These are phyloP conservation scores for Drosophila obscura DNA, from an alignment of 1,140 invertebrate genomes.

Conservation along the genomic window DNA sequence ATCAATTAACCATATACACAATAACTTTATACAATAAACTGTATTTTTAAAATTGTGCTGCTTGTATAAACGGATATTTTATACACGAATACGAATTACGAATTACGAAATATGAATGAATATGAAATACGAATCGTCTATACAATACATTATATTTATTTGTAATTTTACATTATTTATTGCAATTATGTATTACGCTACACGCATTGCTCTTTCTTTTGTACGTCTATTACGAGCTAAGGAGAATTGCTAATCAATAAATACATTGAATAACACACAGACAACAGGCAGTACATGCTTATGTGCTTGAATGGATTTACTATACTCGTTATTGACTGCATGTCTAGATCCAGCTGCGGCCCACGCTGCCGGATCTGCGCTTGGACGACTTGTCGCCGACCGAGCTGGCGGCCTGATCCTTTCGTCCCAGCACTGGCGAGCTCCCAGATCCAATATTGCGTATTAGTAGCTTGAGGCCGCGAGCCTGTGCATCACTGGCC, in stretches of 20 bases:
- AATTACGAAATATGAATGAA: not conserved
- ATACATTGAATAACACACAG: slow-evolving; percentile 40
- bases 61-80: slow-evolving; percentile 73
- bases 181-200: slow-evolving; percentile 75
- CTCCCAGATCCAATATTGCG: slow-evolving; percentile 91
- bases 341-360: slow-evolving; percentile 77
- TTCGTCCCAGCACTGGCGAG: slow-evolving; percentile 91
- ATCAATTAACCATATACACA: slow-evolving; percentile 61
- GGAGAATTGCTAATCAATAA: slow-evolving; percentile 68
- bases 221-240: slow-evolving; percentile 56
- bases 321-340: not conserved
- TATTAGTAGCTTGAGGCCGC: slow-evolving; percentile 90
- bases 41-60: slow-evolving; percentile 78
- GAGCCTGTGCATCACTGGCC: slow-evolving; percentile 86
- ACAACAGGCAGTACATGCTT: not conserved
- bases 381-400: slow-evolving; percentile 56
- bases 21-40: slow-evolving; percentile 52
- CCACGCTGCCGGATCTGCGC: slow-evolving; percentile 78
- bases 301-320: not conserved
- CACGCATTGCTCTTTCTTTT: slow-evolving; percentile 67
- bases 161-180: slow-evolving; percentile 82
- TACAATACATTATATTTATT: slow-evolving; percentile 72
- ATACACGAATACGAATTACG: slow-evolving; percentile 54
- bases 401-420: slow-evolving; percentile 82
- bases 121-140: slow-evolving; percentile 63